phyloP scores from a whole-genome alignment of 2,888 invertebrate genomes.

The Lacanobia oleracea region DNA sequence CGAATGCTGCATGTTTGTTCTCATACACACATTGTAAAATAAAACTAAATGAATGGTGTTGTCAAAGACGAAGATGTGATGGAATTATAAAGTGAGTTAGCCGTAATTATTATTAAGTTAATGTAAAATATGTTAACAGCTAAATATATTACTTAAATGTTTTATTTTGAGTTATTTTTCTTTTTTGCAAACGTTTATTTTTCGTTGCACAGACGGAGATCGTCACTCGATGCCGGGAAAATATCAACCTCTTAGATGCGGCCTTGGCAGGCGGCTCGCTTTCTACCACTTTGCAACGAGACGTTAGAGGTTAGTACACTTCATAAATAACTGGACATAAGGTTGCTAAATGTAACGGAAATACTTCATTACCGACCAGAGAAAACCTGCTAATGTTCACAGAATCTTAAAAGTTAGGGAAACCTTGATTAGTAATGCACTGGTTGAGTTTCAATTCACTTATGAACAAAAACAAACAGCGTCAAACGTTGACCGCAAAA shows the following conservation, averaged over 20 bases:
- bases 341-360: slow-evolving; percentile 13
- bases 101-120: slow-evolving; percentile 60
- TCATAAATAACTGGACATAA: slow-evolving; percentile 43
- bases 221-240: slow-evolving; percentile 96
- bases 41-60: slow-evolving; percentile 52
- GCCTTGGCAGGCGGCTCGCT: slow-evolving; percentile 91
- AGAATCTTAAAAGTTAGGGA: not conserved
- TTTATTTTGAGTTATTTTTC: slow-evolving; percentile 57
- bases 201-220: slow-evolving; percentile 94
- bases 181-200: slow-evolving; percentile 70
- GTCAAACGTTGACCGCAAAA: slow-evolving; percentile 24
- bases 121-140: slow-evolving; percentile 63
- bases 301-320: slow-evolving; percentile 90
- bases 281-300: slow-evolving; percentile 89
- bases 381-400: not conserved
- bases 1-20: slow-evolving; percentile 61
- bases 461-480: slow-evolving; percentile 11
- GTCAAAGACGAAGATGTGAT: slow-evolving; percentile 62
- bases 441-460: not conserved
- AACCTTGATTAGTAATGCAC: not conserved
- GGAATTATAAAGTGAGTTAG: slow-evolving; percentile 72
- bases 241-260: slow-evolving; percentile 94
- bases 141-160: slow-evolving; percentile 54
- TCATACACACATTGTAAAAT: slow-evolving; percentile 55
- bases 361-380: slow-evolving; percentile 3